Percentiles rank a stretch among this genome's conserved stretches.
These are phyloP conservation scores for Limnephilus marmoratus DNA, from an alignment of 2,888 invertebrate genomes.

Conservation along the genomic window DNA sequence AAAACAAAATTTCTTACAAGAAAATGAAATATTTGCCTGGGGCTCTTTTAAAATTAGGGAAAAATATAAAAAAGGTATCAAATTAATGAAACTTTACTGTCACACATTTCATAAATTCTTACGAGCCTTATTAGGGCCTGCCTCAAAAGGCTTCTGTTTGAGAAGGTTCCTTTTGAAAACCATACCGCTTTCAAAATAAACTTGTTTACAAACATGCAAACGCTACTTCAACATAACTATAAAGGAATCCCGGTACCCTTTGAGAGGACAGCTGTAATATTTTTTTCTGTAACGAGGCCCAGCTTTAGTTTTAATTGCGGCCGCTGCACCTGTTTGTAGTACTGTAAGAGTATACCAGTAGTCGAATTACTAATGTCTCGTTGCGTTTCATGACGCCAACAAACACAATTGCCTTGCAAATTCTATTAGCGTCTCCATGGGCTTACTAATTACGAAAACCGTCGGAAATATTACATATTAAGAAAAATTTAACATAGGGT, in stretches of 20 bases:
- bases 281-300: neutral
- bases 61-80: neutral
- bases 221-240: neutral
- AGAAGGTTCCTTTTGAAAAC: neutral
- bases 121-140: neutral
- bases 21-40: neutral
- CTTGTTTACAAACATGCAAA: neutral
- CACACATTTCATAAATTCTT: neutral
- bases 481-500: too few relatives aligned
- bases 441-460: neutral
- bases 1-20: neutral
- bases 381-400: conserved; percentile 8
- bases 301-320: neutral
- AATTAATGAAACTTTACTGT: neutral
- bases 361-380: conserved; percentile 17
- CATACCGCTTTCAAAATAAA: neutral
- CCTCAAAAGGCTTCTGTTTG: neutral
- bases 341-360: too few relatives aligned
- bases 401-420: neutral
- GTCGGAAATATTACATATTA: too few relatives aligned
- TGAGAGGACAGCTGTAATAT: neutral
- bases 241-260: neutral
- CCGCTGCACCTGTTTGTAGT: neutral
- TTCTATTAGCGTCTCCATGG: neutral
- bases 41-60: neutral